Evolutionary conservation across 2,797 vertebrate species (phyloP), one percentile per base, ranked within the genome.

Genomic region (Dicrostonyx torquatus): DNA sequence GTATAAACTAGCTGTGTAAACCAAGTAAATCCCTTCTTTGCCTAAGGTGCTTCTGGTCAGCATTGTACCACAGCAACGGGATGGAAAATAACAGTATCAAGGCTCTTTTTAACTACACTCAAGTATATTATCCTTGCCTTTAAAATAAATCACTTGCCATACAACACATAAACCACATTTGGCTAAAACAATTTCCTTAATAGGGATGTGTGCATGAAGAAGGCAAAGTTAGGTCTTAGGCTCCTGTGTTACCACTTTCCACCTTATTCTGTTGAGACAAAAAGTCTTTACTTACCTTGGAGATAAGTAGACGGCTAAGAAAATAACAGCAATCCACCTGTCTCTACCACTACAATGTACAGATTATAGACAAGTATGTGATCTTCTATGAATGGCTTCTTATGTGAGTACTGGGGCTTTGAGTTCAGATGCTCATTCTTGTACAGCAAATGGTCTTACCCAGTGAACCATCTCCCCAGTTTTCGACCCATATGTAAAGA

Each of bases 101-200:
- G 14, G 50, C 48, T 87, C 22, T 66, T 88, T 80, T 85, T 55
- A 94, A 34, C 31, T 64, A 48, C 18, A 83, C 68, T 83, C 34
- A 66, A 92, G 64, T 24, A 87, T 12, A 85, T 50, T 1, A 40
- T 87, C 45, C 11, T n/a, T 58, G 17, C 22, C 40, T 48, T 53
- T 6, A 17, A 37, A 70, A 37, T n/a, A 53, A 66, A 70, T 53
- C 40, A 68, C 31, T 58, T 0, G 24, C 37, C 48, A 31, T 83
- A 83, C 60, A 55, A 87, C 90, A 92, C 37, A 29, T 82, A 78
- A 90, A 90, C 73, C 29, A 12, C 12, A 77, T 34, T 45, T 92
- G 60, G 50, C 84, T 64, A 50, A 5, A 82, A 34, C 29, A 84
- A 64, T 45, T 83, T 45, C 31, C 26, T 20, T 45, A 20, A 5